Conservation (phyloP, 2,797 vertebrate genomes). For the Eutrigla gurnardus region DNA sequence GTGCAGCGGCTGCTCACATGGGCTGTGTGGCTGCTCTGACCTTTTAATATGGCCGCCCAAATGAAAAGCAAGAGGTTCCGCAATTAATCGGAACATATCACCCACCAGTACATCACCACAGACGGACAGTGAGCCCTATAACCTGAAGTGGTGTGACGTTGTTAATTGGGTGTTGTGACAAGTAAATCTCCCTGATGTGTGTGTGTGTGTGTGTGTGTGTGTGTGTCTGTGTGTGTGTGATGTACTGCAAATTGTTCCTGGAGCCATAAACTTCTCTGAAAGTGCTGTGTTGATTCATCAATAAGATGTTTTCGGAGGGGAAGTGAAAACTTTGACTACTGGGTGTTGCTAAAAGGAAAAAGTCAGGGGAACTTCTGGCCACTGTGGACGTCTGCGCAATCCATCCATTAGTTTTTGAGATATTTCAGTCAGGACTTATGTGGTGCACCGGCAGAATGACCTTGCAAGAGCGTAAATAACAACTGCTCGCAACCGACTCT, state of each 20-base stretch:
- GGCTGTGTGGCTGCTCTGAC: background rate
- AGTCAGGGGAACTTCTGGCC: background rate
- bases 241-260: too few relatives aligned
- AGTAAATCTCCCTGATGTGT: too few relatives aligned
- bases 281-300: background rate
- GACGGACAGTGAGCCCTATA: too few relatives aligned
- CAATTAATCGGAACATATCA: too few relatives aligned
- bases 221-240: background rate
- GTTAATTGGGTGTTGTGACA: too few relatives aligned
- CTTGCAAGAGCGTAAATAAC: constrained; percentile 6
- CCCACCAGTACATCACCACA: too few relatives aligned
- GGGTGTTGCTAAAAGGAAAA: background rate
- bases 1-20: background rate
- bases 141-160: too few relatives aligned
- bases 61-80: too few relatives aligned
- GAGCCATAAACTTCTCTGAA: background rate
- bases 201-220: background rate
- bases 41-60: background rate
- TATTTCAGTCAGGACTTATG: constrained; percentile 5
- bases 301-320: background rate
- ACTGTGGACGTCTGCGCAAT: background rate
- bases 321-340: background rate
- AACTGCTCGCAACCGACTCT: constrained; percentile 1
- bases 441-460: background rate
- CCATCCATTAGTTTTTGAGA: background rate